Percentiles rank a stretch among this genome's conserved stretches.
These are phyloP conservation scores for Eleginops maclovinus DNA, from an alignment of 2,113 vertebrate species.

Conservation along the genomic window DNA sequence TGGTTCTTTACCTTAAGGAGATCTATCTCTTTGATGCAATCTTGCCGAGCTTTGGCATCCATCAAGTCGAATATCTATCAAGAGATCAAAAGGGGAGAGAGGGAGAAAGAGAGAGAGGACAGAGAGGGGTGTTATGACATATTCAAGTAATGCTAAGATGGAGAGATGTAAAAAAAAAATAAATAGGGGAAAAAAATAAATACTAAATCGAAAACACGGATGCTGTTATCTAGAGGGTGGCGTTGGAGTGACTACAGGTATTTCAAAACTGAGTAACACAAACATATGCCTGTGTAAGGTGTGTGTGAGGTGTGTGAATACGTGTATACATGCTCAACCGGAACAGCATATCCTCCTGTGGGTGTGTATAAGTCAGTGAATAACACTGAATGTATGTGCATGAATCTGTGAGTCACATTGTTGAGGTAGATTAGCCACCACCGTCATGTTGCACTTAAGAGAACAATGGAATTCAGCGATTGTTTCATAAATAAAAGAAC, in stretches of 20 bases:
- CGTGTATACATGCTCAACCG: constrained; percentile 20
- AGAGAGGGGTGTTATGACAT: constrained; percentile 64
- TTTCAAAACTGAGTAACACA: constrained; percentile 58
- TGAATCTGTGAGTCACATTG: background rate
- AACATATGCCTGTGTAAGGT: constrained; percentile 26
- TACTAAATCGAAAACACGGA: constrained; percentile 68
- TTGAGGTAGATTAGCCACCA: background rate
- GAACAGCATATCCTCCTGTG: background rate
- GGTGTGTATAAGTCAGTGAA: constrained; percentile 2
- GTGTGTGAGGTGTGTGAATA: constrained; percentile 19
- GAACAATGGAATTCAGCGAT: background rate
- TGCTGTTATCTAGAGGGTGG: constrained; percentile 68
- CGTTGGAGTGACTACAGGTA: constrained; percentile 71
- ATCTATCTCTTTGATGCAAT: constrained; percentile 99
- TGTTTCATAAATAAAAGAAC: background rate
- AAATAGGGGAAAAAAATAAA: constrained; percentile 32
- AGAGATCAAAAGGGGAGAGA: constrained; percentile 81
- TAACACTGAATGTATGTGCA: background rate
- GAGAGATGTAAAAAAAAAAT: constrained; percentile 63
- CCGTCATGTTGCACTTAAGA: background rate
- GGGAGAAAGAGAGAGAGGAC: constrained; percentile 53
- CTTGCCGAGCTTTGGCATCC: constrained; percentile 99
- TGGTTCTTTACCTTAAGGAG: constrained; percentile 97
- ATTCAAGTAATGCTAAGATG: constrained; percentile 69
- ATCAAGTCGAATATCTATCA: constrained; percentile 99